Conservation (phyloP, 2,797 vertebrate genomes). For the Cygnus olor region DNA sequence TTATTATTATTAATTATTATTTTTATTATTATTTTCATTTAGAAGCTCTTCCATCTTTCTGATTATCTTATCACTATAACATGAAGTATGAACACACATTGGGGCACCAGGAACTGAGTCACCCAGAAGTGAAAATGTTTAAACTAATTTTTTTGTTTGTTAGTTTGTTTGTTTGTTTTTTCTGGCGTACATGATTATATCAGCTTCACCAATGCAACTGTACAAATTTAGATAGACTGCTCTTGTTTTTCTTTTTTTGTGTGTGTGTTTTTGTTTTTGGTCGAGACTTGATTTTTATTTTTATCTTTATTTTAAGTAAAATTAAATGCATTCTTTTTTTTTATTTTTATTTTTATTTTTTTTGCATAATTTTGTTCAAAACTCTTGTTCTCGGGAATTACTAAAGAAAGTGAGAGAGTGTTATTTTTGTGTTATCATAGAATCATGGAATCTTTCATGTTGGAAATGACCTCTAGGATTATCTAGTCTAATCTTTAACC, state of each 20-base stretch:
- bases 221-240: background rate
- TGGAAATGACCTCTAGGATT: too few species aligned
- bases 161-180: too few species aligned
- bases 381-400: background rate
- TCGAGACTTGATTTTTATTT: background rate
- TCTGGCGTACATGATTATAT: background rate
- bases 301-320: background rate
- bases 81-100: background rate
- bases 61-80: background rate
- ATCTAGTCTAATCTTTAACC: too few species aligned
- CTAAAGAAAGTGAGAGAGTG: rapidly evolving
- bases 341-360: background rate
- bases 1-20: too few species aligned
- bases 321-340: too few species aligned
- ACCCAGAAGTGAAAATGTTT: background rate
- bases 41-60: background rate
- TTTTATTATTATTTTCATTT: background rate
- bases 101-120: background rate
- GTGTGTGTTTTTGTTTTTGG: background rate
- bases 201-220: background rate
- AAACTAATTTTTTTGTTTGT: background rate
- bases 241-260: background rate
- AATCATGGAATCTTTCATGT: too few species aligned
- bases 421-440: too few species aligned
- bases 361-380: background rate